These are phyloP conservation scores for Cantharis lateralis DNA, from an alignment of 2,888 invertebrate species.

Conservation along the genomic window DNA sequence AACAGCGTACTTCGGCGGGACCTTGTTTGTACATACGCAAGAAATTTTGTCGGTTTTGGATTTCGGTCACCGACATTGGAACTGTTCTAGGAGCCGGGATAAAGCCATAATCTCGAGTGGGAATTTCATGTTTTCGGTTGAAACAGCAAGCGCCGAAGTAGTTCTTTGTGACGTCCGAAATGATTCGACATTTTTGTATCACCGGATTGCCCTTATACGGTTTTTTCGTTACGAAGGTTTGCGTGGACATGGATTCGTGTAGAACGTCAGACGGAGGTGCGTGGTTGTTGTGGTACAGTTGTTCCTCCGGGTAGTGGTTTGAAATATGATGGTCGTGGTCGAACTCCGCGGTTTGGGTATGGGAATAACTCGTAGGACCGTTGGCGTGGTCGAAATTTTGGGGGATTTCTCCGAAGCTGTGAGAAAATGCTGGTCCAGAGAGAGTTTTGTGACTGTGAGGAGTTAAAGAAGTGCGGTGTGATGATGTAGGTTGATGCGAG, in stretches of 20 bases:
- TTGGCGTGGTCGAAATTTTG: background rate
- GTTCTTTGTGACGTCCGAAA: background rate
- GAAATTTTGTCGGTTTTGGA: background rate
- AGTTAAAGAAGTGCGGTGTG: background rate
- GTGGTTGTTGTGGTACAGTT: background rate
- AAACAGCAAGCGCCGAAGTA: background rate
- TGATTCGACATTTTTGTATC: background rate
- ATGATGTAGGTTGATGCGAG: background rate
- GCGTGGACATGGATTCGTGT: background rate
- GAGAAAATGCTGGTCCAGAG: background rate
- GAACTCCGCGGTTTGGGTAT: background rate
- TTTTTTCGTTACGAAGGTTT: background rate
- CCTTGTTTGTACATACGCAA: background rate
- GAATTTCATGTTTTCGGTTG: background rate
- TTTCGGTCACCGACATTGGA: background rate
- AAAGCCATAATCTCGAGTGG: background rate
- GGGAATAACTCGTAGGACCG: background rate
- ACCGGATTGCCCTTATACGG: background rate
- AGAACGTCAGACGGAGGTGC: background rate
- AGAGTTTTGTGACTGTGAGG: background rate
- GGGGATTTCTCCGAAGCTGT: background rate
- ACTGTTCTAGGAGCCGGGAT: background rate
- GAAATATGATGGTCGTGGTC: background rate
- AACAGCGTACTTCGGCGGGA: background rate
- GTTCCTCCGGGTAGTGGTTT: background rate